Conservation (phyloP, 2,797 vertebrate genomes). For the Threskiornis aethiopicus region DNA sequence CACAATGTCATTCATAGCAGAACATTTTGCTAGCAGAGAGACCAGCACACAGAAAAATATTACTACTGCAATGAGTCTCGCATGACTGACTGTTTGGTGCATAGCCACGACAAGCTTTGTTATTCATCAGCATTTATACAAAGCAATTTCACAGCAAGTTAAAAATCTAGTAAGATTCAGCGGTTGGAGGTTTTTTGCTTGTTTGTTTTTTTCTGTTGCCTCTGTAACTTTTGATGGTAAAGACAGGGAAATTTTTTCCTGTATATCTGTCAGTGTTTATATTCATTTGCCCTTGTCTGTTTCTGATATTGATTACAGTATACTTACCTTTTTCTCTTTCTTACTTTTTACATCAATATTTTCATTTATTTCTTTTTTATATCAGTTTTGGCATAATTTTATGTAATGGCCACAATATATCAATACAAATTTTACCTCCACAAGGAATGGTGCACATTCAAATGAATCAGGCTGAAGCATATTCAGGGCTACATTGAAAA, state of each 20-base stretch:
- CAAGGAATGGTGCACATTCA: background rate
- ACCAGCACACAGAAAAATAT: background rate
- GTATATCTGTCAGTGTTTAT: background rate
- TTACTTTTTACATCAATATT: background rate
- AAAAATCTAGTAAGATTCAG: background rate
- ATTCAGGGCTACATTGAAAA: background rate
- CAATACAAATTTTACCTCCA: background rate
- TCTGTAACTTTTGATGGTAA: background rate
- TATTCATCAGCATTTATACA: background rate
- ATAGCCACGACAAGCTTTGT: background rate
- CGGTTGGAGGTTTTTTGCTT: rapidly evolving
- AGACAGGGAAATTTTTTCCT: background rate
- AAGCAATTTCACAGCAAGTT: background rate
- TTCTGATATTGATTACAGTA: background rate
- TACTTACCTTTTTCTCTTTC: background rate
- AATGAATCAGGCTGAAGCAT: background rate
- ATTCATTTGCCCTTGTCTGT: background rate
- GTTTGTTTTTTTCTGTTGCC: background rate
- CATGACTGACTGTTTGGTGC: background rate
- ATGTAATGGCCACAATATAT: background rate
- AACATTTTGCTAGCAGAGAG: background rate
- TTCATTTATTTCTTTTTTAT: background rate
- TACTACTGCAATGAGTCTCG: rapidly evolving
- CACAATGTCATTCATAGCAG: background rate
- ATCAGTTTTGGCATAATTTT: background rate